Base-by-base conservation (phyloP, 2,797 vertebrate species). In the Tarsius wallacei region DNA sequence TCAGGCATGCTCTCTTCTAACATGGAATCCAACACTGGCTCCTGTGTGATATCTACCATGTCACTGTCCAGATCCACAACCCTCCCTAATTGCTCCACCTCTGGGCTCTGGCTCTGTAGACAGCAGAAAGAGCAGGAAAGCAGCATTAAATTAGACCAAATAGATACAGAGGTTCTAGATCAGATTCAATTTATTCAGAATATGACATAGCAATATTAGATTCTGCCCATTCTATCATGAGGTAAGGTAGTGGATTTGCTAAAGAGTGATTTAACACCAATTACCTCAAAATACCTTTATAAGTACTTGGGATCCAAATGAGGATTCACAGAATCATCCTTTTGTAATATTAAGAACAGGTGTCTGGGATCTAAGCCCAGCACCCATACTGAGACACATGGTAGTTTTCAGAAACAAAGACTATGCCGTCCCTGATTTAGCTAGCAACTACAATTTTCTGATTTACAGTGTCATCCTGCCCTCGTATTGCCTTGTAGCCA, bases 21-120 rank as follows among this genome's bases (percentile, higher is more conserved):
- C 16, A 97, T 42, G 53, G 99, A 98, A 85, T 99, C 98, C 47
- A 97, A 97, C 14, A 97, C 93, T 6, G 98, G 98, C 96, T 99
- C 99, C 98, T 99, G 99, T 7, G 99, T 99, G 98, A 99, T 99
- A 98, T 99, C 99, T 0, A 99, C 99, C 99, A 99, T 99, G 98
- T 99, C 99, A 1, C 99, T 99, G 99, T 99, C 99, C 98, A 99
- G 96, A 93, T 99, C 99, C 4, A 99, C 98, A 77, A 99, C 98
- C 19, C 98, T 98, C 11, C 99, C 98, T 84, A 99, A 98, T 33
- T 99, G 98, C 86, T 99, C 99, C 51, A 99, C 98, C 0, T 98
- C 98, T 0, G 98, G 97, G 86, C 98, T 98, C 99, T 99, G 97
- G 93, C 97, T 98, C 99, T 99, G 98, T 0, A 1, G 97, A 97